Evolutionary conservation across 2,888 invertebrate species (phyloP).

Genomic region (Drosophila borealis): DNA sequence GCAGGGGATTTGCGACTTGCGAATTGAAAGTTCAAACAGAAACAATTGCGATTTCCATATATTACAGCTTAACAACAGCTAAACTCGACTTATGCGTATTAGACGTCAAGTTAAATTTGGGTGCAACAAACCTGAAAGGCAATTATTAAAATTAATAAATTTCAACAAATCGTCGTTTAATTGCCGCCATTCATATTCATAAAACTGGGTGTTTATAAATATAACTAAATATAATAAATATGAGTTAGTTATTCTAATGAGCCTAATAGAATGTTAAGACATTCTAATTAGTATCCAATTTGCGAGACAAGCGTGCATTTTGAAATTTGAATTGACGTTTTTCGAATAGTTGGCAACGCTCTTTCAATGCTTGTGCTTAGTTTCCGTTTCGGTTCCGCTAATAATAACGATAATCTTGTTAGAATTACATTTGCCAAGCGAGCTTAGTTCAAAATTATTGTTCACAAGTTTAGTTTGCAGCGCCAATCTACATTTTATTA

Average conservation of each 20-base stretch:
- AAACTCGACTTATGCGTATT: slow-evolving; percentile 13
- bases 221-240: slow-evolving; percentile 14
- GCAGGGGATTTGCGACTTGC: not conserved
- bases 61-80: slow-evolving; percentile 12
- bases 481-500: too few species aligned
- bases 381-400: slow-evolving; percentile 1
- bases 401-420: not conserved
- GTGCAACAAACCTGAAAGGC: slow-evolving; percentile 42
- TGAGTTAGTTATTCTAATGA: slow-evolving; percentile 4
- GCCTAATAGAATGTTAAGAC: not conserved
- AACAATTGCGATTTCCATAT: slow-evolving; percentile 6
- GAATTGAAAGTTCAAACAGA: slow-evolving; percentile 17
- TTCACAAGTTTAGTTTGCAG: too few species aligned
- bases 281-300: not conserved
- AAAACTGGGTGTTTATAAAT: not conserved
- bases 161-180: slow-evolving; percentile 41
- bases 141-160: slow-evolving; percentile 51
- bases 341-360: slow-evolving; percentile 32
- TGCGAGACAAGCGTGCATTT: too few species aligned
- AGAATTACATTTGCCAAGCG: too few species aligned
- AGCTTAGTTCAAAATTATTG: too few species aligned
- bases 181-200: slow-evolving; percentile 23
- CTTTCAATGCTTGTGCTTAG: not conserved
- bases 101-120: slow-evolving; percentile 1
- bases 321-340: not conserved